Base-by-base conservation (phyloP, 2,888 invertebrate genomes). In the Apamea crenata region DNA sequence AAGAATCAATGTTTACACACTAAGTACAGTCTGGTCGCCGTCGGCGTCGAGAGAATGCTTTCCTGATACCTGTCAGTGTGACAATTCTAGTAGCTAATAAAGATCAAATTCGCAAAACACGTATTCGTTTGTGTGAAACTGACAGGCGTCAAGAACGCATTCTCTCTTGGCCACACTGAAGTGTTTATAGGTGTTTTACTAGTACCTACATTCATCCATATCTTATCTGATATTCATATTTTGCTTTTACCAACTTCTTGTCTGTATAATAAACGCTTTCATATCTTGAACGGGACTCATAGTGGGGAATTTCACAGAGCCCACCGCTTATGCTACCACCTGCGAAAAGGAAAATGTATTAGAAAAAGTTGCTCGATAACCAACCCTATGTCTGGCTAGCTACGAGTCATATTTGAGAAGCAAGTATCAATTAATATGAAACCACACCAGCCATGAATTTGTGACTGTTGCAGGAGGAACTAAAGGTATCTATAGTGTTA, bases 331-430 rank as follows among this genome's bases (percentile, higher is more conserved):
- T 92, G 92, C 91, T 93, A 91, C 93, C 93, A 93, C 94, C 93
- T 93, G 93, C 92, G 93, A 94, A 94, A 93, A 93, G 92, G 92
- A 92, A 91, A 86, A 81, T 87, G 91, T 93, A 91, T 93, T 92
- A 91, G 87, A 89, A 81, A 88, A 90, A 85, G 73, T 74, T 73
- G 85, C 67, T 74, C 83, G 6, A 93, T 93, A 90, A 66, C 70
- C 72, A 85, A 89, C 90, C 83, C 85, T 93, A 86, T 75, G 5
- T 0, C 5, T 0, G 5, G 5, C 0, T 0, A 0, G 0, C 6
- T 88, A 94, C 68, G 85, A 90, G 61, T 71, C 63, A 89, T 61
- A 88, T 87, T 92, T 65, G 81, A 40, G 16, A 69, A 86, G 77
- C 81, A 77, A 40, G 2, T 63, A 72, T 80, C 88, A 90, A 90